Evolutionary conservation across 2,888 invertebrate species (phyloP).

Genomic region (Lasioglossum leucozonium): DNA sequence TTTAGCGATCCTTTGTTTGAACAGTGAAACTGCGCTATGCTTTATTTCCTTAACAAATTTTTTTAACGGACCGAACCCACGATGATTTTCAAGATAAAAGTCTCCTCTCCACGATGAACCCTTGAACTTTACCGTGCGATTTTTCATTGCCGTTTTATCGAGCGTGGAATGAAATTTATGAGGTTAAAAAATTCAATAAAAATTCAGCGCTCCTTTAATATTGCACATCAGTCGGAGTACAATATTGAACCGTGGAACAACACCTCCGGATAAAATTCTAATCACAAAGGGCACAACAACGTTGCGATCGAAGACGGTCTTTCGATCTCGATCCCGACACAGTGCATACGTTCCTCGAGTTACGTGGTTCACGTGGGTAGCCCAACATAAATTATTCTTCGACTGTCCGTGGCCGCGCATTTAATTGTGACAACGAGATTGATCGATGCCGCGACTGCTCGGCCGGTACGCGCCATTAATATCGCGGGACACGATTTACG

Average conservation of each 20-base stretch:
- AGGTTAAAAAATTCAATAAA: not conserved
- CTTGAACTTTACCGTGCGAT: too few relatives aligned
- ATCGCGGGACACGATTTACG: conserved; percentile 67
- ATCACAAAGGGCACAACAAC: not conserved
- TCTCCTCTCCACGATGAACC: too few relatives aligned
- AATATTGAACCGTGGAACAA: not conserved
- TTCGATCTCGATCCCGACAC: conserved; percentile 22
- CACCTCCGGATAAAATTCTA: not conserved
- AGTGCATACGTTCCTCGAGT: not conserved
- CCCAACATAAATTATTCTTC: conserved; percentile 60
- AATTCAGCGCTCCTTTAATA: not conserved
- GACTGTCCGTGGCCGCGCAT: conserved; percentile 49
- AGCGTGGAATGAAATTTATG: not conserved
- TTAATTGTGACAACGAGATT: conserved; percentile 70
- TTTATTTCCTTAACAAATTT: too few relatives aligned
- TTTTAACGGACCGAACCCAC: too few relatives aligned
- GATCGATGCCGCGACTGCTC: conserved; percentile 65
- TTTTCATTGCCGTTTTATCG: not conserved
- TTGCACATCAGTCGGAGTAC: not conserved
- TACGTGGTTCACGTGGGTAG: conserved; percentile 50
- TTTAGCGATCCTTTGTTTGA: not conserved
- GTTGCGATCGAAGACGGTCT: not conserved
- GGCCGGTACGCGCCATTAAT: conserved; percentile 62
- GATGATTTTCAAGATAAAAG: too few relatives aligned
- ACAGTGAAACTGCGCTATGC: not conserved